A percentile compares a stretch with the other conserved stretches of the same genome.
Evolutionary conservation across 2,888 invertebrate genomes (phyloP).

Genomic region (Alloplasta piceator): DNA sequence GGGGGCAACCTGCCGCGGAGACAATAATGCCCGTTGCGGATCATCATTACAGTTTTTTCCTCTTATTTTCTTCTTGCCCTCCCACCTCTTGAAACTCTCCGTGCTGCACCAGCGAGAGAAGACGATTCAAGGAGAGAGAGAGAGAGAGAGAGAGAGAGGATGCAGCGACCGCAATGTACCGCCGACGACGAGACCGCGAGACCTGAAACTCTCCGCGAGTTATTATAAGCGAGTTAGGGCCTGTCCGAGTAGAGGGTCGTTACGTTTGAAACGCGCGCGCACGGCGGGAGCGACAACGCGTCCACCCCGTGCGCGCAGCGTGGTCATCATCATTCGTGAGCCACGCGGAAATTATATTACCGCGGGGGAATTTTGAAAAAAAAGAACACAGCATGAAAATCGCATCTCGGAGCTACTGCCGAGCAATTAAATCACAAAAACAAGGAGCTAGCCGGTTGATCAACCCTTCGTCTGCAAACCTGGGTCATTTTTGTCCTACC

Average conservation of each 20-base stretch:
- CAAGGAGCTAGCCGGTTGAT: constrained; percentile 6
- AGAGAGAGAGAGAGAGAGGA: constrained; percentile 54
- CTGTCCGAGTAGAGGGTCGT: constrained; percentile 65
- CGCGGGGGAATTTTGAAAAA: no score
- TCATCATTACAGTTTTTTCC: constrained; percentile 72
- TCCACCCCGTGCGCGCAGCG: constrained; percentile 21
- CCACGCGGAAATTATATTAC: neutral
- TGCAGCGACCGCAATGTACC: constrained; percentile 35
- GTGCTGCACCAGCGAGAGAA: constrained; percentile 28
- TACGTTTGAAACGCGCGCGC: constrained; percentile 58
- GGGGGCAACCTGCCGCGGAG: constrained; percentile 73
- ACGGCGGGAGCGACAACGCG: constrained; percentile 41
- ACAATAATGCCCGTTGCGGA: constrained; percentile 77
- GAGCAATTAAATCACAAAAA: constrained; percentile 32
- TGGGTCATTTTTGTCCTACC: no score
- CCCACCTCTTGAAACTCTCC: constrained; percentile 17
- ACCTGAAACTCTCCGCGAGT: constrained; percentile 66
- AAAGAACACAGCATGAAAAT: constrained; percentile 31
- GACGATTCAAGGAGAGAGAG: constrained; percentile 3
- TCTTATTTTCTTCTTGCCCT: neutral
- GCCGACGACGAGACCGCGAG: constrained; percentile 40
- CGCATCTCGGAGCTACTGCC: neutral
- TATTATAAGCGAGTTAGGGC: constrained; percentile 79
- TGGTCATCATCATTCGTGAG: constrained; percentile 42
- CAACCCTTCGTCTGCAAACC: no score